Evolutionary conservation across 1,140 invertebrate genomes (phyloP).

Genomic region (Augochlora pura): DNA sequence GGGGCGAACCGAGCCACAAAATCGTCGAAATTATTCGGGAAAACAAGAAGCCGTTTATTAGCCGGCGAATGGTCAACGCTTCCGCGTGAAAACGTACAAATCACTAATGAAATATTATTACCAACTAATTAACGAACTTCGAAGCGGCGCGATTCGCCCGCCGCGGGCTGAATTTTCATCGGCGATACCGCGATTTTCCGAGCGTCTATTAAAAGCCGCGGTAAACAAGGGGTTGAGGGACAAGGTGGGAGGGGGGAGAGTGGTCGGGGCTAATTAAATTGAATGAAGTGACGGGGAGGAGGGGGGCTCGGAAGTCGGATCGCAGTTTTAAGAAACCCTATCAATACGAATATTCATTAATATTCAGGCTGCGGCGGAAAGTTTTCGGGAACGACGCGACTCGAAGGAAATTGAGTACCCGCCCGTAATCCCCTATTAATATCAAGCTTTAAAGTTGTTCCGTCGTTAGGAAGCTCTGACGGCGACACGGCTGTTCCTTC

Average conservation of each 20-base stretch:
- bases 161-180: not conserved
- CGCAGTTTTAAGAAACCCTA: constrained; percentile 42
- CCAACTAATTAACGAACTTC: not conserved
- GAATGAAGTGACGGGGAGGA: constrained; percentile 13
- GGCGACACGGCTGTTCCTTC: constrained; percentile 38
- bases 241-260: no score
- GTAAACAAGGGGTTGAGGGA: not conserved
- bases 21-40: not conserved
- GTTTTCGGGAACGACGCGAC: constrained; percentile 48
- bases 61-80: not conserved
- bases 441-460: constrained; percentile 66
- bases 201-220: not conserved
- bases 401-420: constrained; percentile 59
- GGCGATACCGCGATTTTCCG: not conserved
- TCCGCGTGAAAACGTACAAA: not conserved
- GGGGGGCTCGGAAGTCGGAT: not conserved
- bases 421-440: constrained; percentile 64
- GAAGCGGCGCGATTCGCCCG: no score
- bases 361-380: constrained; percentile 52
- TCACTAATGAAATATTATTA: not conserved
- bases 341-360: constrained; percentile 55
- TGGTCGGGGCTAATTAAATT: constrained; percentile 32
- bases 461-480: constrained; percentile 49
- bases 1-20: not conserved
- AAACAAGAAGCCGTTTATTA: not conserved